A percentile compares a stretch with the other conserved stretches of the same genome.
Evolutionary conservation across 2,113 vertebrate genomes (phyloP).

Genomic region (Excalfactoria chinensis): DNA sequence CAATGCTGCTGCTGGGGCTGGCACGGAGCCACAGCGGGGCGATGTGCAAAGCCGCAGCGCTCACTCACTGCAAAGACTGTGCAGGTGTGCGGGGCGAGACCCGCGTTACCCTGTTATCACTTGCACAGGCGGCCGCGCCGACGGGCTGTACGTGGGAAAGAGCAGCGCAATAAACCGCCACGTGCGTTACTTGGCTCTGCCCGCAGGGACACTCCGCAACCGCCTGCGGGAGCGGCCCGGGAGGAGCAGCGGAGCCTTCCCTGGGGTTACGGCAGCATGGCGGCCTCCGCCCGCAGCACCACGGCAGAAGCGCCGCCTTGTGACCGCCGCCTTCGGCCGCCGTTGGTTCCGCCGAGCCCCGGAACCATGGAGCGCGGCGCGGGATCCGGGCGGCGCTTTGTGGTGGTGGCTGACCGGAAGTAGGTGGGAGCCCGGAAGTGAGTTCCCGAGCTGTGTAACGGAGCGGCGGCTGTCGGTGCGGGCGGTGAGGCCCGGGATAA

Average conservation of each 20-base stretch:
- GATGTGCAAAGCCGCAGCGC: background rate
- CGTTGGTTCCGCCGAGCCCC: background rate
- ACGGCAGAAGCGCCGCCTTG: too few relatives aligned
- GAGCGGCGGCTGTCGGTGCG: too few relatives aligned
- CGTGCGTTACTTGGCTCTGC: background rate
- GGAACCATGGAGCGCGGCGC: conserved; percentile 1
- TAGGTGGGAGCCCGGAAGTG: too few relatives aligned
- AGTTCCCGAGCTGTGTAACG: too few relatives aligned
- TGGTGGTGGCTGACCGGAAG: too few relatives aligned
- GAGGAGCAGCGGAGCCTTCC: too few relatives aligned
- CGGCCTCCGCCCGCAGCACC: too few relatives aligned
- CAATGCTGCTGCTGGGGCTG: background rate
- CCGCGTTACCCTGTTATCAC: background rate
- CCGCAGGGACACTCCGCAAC: too few relatives aligned
- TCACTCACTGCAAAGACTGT: background rate
- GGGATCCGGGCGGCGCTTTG: too few relatives aligned
- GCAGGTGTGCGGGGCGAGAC: background rate
- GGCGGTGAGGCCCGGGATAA: background rate
- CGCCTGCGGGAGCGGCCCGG: too few relatives aligned
- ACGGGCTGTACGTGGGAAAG: background rate
- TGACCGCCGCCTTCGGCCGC: too few relatives aligned
- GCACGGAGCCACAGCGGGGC: accelerated
- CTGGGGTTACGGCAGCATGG: too few relatives aligned
- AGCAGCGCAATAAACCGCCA: background rate
- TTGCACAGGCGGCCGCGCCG: background rate